Percentiles rank a stretch among this genome's conserved stretches.
phyloP scores from a whole-genome alignment of 2,888 invertebrate species.

The Epistrophella euchroma region DNA sequence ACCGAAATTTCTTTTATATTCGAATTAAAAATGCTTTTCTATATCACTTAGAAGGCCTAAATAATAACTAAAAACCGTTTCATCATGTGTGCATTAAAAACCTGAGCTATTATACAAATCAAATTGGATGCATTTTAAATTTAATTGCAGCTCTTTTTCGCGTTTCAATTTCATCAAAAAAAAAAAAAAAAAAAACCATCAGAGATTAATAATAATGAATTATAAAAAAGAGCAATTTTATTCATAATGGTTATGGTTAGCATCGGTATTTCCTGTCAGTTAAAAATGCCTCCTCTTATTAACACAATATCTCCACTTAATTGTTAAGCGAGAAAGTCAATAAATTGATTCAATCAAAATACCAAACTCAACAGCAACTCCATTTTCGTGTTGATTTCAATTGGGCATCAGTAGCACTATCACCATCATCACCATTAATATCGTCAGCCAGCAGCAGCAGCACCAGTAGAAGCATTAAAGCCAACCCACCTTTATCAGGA shows the following conservation, averaged over 20 bases:
- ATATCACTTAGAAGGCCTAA: no score
- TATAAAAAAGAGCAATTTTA: background rate
- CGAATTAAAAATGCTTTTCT: no score
- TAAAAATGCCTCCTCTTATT: conserved; percentile 26
- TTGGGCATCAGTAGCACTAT: conserved; percentile 48
- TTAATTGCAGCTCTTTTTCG: background rate
- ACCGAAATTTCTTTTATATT: no score
- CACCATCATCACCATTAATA: background rate
- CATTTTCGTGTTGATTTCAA: conserved; percentile 44
- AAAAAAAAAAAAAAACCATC: no score
- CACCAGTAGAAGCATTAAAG: conserved; percentile 41
- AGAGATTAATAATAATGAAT: background rate
- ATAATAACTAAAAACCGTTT: no score
- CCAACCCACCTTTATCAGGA: conserved; percentile 63
- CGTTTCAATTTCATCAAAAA: background rate
- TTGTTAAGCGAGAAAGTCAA: conserved; percentile 63
- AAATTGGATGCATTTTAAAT: background rate
- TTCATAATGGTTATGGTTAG: background rate
- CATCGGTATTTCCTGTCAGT: conserved; percentile 31
- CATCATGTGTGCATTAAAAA: no score
- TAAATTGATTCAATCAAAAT: conserved; percentile 27
- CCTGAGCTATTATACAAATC: background rate
- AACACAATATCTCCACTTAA: conserved; percentile 14
- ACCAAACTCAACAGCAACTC: conserved; percentile 22
- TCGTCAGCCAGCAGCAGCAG: conserved; percentile 15